Base-by-base conservation (phyloP, 2,113 vertebrate genomes). In the Xenus cinereus region DNA sequence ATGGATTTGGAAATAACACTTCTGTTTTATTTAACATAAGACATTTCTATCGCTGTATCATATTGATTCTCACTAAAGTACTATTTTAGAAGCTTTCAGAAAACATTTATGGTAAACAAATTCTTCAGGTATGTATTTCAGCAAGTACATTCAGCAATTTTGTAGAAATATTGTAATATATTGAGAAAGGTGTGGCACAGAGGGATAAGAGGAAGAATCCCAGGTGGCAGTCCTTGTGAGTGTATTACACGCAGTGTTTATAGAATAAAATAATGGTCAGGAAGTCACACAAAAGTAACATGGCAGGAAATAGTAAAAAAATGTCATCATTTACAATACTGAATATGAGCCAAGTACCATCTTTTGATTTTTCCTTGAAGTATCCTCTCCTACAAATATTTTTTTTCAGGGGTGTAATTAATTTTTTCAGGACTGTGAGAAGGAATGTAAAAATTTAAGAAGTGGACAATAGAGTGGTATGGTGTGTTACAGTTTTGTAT, bases 281-380 rank as follows among this genome's bases (percentile, higher is more conserved):
- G 12, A 21, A 79, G 51, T 56, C 28, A 20, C 3, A 5, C 1
- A 72, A 45, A 35, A 78, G 37, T 5, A 71, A 19, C 10, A 17
- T 30, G 2, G 3, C 10, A 9, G 17, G 46, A 69, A 76, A 7
- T 2, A 27, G 24, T 21, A 37, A 46, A 48, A 46, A 14, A 5
- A 41, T 12, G 5, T 16, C 1, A 8, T 24, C 1, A n/a, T 24
- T 78, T 37, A 23, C 9, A 69, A 8, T 5, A 60, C 7, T 2
- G 2, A 35, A 33, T 20, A 73, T 1, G 3, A 82, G 35, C 5
- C 4, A 60, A 56, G 11, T 26, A 30, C 3, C 3, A 56, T 5
- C 3, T 56, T 59, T 27, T 74, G 10, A 5, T 21, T 48, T 56
- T 28, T 56, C 24, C 37, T n/a, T 32, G 5, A 54, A 35, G 14